Evolutionary conservation across 2,113 vertebrate genomes (phyloP).

Genomic region (Hippocampus abdominalis): DNA sequence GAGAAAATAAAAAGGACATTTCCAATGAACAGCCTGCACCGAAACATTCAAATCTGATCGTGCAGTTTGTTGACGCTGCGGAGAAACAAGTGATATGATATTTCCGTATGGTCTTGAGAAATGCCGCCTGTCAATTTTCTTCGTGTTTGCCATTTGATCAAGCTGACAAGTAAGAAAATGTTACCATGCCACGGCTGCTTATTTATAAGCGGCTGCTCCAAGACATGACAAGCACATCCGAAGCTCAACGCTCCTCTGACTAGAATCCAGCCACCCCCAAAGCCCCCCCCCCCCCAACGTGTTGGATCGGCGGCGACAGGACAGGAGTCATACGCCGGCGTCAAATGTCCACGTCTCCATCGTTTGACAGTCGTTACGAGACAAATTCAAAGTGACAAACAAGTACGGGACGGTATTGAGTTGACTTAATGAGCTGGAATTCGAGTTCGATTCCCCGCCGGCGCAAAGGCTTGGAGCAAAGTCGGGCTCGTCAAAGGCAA

Average conservation of each 20-base stretch:
- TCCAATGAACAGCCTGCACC: conserved; percentile 17
- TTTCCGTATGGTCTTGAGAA: conserved; percentile 52
- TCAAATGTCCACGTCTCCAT: not conserved
- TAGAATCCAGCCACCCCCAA: not conserved
- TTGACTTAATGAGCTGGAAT: conserved; percentile 34
- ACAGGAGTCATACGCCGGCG: too few relatives aligned
- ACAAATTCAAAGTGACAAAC: conserved; percentile 40
- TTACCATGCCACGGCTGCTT: conserved; percentile 16
- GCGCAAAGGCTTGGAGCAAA: conserved; percentile 16
- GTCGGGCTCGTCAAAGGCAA: conserved; percentile 52
- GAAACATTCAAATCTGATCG: not conserved
- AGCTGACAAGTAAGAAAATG: conserved; percentile 41
- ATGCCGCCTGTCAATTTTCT: conserved; percentile 53
- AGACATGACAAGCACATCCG: not conserved
- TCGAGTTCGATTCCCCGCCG: not conserved
- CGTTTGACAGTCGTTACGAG: conserved; percentile 6
- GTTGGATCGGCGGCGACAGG: too few relatives aligned
- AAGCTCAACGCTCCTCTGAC: not conserved
- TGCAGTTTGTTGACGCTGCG: conserved; percentile 29
- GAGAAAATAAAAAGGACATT: not conserved
- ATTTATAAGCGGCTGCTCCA: not conserved
- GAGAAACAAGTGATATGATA: conserved; percentile 42
- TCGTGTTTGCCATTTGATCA: conserved; percentile 54
- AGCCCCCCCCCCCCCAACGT: too few relatives aligned
- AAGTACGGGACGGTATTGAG: conserved; percentile 13